phyloP scores from a whole-genome alignment of 2,113 vertebrate species.

The Tragelaphus scriptus region DNA sequence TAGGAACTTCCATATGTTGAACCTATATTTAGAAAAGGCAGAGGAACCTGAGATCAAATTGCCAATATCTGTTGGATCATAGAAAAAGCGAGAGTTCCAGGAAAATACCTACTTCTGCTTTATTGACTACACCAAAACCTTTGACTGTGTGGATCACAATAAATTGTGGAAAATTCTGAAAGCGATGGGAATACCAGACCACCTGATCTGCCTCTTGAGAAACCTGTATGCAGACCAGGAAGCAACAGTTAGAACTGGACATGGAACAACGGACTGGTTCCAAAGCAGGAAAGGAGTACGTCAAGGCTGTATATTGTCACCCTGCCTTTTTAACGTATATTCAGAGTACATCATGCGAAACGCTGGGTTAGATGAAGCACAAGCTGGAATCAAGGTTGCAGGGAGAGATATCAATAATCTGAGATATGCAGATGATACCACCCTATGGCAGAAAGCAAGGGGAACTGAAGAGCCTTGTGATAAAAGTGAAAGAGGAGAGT shows the following conservation, averaged over 20 bases:
- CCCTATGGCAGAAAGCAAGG: not conserved
- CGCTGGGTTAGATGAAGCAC: not conserved
- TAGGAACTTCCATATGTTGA: not conserved
- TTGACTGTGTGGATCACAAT: not conserved
- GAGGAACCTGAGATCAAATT: not conserved
- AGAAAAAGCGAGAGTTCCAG: not conserved
- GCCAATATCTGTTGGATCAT: not conserved
- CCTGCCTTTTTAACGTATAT: not conserved
- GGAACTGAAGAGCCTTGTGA: not conserved
- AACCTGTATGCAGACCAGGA: not conserved
- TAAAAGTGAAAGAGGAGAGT: not conserved
- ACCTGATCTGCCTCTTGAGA: not conserved
- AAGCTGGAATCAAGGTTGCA: not conserved
- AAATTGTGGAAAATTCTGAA: not conserved
- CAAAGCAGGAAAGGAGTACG: not conserved
- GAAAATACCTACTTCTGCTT: not conserved
- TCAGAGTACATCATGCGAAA: not conserved
- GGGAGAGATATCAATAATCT: not conserved
- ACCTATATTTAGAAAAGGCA: not conserved
- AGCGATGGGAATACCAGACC: not conserved
- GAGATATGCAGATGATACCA: not conserved
- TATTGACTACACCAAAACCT: not conserved
- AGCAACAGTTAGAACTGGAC: not conserved
- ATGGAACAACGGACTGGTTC: not conserved
- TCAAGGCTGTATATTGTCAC: not conserved